These are phyloP conservation scores for Acrossocheilus fasciatus DNA, from an alignment of 2,797 vertebrate genomes.

Conservation along the genomic window DNA sequence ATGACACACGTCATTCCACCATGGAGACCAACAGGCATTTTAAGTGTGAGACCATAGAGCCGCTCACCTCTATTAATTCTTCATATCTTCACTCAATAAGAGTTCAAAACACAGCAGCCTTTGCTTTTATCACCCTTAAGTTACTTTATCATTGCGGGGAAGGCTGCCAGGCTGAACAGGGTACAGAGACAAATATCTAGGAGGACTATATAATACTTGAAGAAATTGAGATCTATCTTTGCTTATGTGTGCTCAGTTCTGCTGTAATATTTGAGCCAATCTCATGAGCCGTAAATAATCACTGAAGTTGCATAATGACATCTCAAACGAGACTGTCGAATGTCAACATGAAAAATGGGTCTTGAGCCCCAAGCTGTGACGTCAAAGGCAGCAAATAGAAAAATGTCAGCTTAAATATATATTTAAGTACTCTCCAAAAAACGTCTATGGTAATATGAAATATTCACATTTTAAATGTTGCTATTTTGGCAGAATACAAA, in stretches of 20 bases:
- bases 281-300: background rate
- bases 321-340: background rate
- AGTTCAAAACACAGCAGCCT: conserved; percentile 22
- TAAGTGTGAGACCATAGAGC: conserved; percentile 39
- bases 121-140: conserved; percentile 5
- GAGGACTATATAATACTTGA: conserved; percentile 7
- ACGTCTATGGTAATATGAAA: background rate
- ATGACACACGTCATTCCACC: conserved; percentile 17
- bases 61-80: conserved; percentile 36
- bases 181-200: conserved; percentile 5
- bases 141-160: background rate
- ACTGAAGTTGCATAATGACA: background rate
- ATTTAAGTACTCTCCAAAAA: background rate
- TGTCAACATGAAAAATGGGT: background rate
- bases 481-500: background rate
- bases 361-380: background rate
- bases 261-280: background rate
- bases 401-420: background rate
- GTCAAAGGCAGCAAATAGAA: background rate
- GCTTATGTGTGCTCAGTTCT: background rate
- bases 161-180: background rate
- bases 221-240: background rate
- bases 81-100: background rate
- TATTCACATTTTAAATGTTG: background rate
- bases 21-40: conserved; percentile 54